Evolutionary conservation across 2,888 invertebrate genomes (phyloP), one percentile per base, ranked within the genome.

Genomic region (Agrochola litura): DNA sequence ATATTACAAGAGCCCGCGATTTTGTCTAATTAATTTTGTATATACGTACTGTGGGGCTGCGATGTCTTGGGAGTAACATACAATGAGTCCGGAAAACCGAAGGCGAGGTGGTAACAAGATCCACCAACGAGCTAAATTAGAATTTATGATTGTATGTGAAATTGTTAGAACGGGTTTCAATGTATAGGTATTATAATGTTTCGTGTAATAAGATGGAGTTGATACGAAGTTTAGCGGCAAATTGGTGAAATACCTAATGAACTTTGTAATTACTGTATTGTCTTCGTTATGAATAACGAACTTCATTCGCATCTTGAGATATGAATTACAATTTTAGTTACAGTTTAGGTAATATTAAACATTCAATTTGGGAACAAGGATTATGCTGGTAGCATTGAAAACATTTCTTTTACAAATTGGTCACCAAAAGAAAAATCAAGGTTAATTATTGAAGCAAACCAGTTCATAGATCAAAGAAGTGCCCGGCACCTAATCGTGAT

Each of bases 111-210:
- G 96, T 94, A 96, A 96, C 95, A 93, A 93, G 96, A 96, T 95
- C 94, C 95, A 91, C 92, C 93, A 93, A 93, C 94, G 92, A 90
- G 94, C 93, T 94, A 96, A 96, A 96, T 96, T 96, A 95, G 95
- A 96, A 96, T 96, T 96, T 96, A 96, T 96, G 96, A 96, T 95
- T 96, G 96, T 95, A 94, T 95, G 95, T 95, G 94, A 96, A 95
- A 95, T 96, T 96, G 94, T 95, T 95, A 93, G 93, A 94, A 94
- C 94, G 93, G 92, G 93, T 95, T 96, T 94, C 94, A 92, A 93
- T 94, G 92, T 92, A 91, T 93, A n/a, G n/a, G n/a, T n/a, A 92
- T 90, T 90, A 92, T 92, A 92, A 92, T 92, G 91, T 94, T 94
- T 91, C 90, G 88, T 88, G 85, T 92, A 91, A 91, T 90, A 90